Evolutionary conservation across 2,888 invertebrate genomes (phyloP), one percentile per base, ranked within the genome.

Genomic region (Minunthozetes semirufus): DNA sequence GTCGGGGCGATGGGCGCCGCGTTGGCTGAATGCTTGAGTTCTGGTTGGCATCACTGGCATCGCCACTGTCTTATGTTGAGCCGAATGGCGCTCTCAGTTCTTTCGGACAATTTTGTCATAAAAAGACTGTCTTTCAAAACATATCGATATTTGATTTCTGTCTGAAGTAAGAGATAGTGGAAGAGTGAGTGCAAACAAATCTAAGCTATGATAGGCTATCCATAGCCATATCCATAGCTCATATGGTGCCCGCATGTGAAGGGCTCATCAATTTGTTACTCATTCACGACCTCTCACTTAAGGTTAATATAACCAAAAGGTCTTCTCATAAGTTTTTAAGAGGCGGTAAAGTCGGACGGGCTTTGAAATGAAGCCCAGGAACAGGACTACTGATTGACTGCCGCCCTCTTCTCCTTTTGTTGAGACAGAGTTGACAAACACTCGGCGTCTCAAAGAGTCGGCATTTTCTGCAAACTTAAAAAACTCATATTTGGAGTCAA

Each of bases 241-340:
- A 74, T 74, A 66, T 74, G 74, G 74, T 74, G 70, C 71, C 74
- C 74, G 74, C 74, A 74, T 68, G 70, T 66, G 70, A 48, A 70
- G 70, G 22, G 46, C 48, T 70, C 70, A 70, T 70, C 70, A 70
- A 70, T 70, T 70, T 70, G 70, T 70, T 70, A 70, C 70, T 70
- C 70, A 48, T 70, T 70, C 25, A 42, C 70, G 70, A 70, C 70
- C 70, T 70, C 70, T 70, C 48, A 70, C 70, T 70, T 70, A 70
- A 70, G 70, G 70, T 70, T 70, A 70, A 70, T 70, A 70, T 25
- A 70, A 70, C 70, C 48, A 48, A 70, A 70, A 48, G 19, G 68
- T 68, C 68, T 68, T 66, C 70, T 70, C 63, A 63, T 63, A 63
- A 63, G 33, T 63, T 25, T 70, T 11, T 38, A 70, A 48, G 19